These are phyloP conservation scores for Ethmia dodecea DNA, from an alignment of 2,888 invertebrate species.

Conservation along the genomic window DNA sequence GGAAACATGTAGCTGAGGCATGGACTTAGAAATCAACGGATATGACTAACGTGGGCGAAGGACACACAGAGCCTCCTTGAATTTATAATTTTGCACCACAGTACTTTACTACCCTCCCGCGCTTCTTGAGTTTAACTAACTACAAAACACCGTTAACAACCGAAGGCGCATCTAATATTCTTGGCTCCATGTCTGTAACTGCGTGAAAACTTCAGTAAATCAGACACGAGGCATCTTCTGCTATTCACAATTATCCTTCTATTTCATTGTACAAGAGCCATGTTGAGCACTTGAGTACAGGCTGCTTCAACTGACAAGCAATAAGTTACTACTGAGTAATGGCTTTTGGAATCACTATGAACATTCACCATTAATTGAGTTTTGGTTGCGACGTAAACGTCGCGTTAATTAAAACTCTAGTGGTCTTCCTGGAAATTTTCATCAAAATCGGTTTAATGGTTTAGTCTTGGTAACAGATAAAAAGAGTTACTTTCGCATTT, in stretches of 20 bases:
- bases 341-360: slow-evolving; percentile 12
- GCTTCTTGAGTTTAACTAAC: slow-evolving; percentile 7
- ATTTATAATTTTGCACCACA: slow-evolving; percentile 1
- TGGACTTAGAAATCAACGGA: slow-evolving; percentile 16
- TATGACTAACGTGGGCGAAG: slow-evolving; percentile 12
- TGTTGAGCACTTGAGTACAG: slow-evolving; percentile 12
- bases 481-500: no score
- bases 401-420: no score
- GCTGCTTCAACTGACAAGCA: slow-evolving; percentile 27
- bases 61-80: slow-evolving; percentile 3
- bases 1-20: slow-evolving; percentile 27
- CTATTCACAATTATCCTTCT: slow-evolving; percentile 24
- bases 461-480: no score
- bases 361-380: slow-evolving; percentile 14
- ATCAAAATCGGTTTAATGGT: no score
- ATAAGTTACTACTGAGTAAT: slow-evolving; percentile 21
- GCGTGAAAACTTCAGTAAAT: slow-evolving; percentile 25
- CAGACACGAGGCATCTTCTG: slow-evolving; percentile 23
- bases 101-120: background rate
- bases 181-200: slow-evolving; percentile 3
- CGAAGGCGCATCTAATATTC: slow-evolving; percentile 4
- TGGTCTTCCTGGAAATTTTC: no score
- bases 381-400: slow-evolving; percentile 3
- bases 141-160: background rate
- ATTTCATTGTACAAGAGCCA: slow-evolving; percentile 22